Base-by-base conservation (phyloP, 2,113 vertebrate genomes). In the Hiodon alosoides region DNA sequence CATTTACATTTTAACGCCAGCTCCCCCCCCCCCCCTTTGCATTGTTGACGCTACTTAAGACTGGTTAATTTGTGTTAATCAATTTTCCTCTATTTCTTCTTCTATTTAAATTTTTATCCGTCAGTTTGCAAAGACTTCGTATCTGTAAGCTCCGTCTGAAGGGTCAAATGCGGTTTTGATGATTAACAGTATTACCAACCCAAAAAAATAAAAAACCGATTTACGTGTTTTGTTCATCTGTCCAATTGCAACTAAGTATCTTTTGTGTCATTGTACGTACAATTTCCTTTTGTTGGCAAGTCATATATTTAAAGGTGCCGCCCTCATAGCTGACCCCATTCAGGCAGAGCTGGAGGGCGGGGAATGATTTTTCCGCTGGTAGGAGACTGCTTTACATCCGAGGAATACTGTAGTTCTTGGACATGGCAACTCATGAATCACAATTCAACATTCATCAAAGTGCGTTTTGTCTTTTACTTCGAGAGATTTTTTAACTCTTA, bases 391-490 rank as follows among this genome's bases (percentile, higher is more conserved):
- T 72, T 50, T 50, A 10, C 70, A 13, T 60, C 14, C 69, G 14
- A 17, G 52, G 69, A 31, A 31, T 31, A 31, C 31, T 31, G 31
- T 31, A 31, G 31, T 31, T 2, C 31, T 31, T 31, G 31, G 31
- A 31, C 31, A 31, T 31, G 31, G 31, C 31, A 31, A 31, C 31
- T 31, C 31, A 31, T 31, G 31, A 31, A 31, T 31, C 31, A 16
- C n/a, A 16, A 9, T 67, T 47, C 13, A 16, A 10, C 0, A 5
- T 68, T n/a, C 65, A 54, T 55, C 57, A 10, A 14, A 31, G 50
- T 62, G 69, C 7, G 13, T 4, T 57, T 52, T 76, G 59, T 76
- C 69, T 77, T 78, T 54, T 64, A 8, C 72, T 77, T 76, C 78
- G 69, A 46, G 58, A 31, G 50, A 50, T 6, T 50, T 47, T 68